phyloP scores from a whole-genome alignment of 2,888 invertebrate genomes.

The Eupsilia transversa region DNA sequence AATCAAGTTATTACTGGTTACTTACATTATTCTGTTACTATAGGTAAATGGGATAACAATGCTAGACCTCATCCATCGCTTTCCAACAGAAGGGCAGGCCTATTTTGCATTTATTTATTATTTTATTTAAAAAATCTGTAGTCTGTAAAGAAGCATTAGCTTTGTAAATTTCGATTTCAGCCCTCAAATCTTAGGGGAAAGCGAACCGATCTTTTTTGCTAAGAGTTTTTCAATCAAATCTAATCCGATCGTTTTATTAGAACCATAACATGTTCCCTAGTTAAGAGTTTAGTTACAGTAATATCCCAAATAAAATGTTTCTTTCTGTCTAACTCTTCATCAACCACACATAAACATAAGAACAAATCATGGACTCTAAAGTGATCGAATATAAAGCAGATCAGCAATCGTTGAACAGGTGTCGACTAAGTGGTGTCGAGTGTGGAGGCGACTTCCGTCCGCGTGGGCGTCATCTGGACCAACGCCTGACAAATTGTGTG shows the following conservation, averaged over 20 bases:
- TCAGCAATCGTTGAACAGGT: constrained; percentile 16
- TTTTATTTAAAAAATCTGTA: too few relatives aligned
- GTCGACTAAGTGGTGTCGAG: constrained; percentile 6
- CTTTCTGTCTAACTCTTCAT: not conserved
- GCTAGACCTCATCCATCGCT: not conserved
- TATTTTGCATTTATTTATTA: too few relatives aligned
- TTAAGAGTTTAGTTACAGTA: too few relatives aligned
- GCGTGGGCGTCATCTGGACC: constrained; percentile 26
- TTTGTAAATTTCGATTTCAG: not conserved
- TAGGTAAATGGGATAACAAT: not conserved
- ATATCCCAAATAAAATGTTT: not conserved
- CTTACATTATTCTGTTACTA: not conserved
- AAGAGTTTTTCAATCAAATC: not conserved
- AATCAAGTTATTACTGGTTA: not conserved
- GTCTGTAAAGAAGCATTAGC: not conserved
- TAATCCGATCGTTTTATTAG: too few relatives aligned
- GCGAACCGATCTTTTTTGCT: not conserved
- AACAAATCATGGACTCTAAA: not conserved
- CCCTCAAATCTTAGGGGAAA: not conserved
- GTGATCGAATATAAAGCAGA: constrained; percentile 2
- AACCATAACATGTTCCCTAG: too few relatives aligned
- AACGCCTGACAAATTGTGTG: constrained; percentile 23
- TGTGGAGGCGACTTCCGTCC: constrained; percentile 41
- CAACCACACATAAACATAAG: not conserved
- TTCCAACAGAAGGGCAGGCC: too few relatives aligned